Conservation (phyloP, 2,888 invertebrate genomes). For the Ophion ventricosus region DNA sequence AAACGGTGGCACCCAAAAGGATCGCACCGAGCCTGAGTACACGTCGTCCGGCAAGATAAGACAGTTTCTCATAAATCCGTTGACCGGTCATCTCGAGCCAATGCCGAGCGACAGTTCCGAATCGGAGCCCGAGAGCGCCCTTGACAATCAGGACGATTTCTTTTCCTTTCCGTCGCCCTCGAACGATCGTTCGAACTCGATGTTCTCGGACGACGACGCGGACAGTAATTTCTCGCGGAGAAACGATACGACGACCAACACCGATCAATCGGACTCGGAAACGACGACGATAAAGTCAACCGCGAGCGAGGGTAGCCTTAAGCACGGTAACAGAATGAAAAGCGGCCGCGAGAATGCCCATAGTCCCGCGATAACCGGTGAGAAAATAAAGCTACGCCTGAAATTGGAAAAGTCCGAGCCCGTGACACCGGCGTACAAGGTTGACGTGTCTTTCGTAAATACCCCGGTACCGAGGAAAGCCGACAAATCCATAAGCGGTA, state of each 20-base stretch:
- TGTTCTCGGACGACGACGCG: slow-evolving; percentile 87
- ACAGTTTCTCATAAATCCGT: slow-evolving; percentile 94
- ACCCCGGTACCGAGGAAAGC: slow-evolving; percentile 82
- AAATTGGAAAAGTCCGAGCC: slow-evolving; percentile 94
- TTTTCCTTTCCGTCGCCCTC: slow-evolving; percentile 84
- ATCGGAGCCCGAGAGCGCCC: slow-evolving; percentile 84
- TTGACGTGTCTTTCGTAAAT: slow-evolving; percentile 90
- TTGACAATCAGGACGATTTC: slow-evolving; percentile 83
- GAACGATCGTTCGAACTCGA: slow-evolving; percentile 84
- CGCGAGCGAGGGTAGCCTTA: slow-evolving; percentile 85
- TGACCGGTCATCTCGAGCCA: slow-evolving; percentile 93
- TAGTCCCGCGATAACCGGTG: slow-evolving; percentile 84
- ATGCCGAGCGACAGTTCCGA: slow-evolving; percentile 89
- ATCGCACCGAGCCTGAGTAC: slow-evolving; percentile 84
- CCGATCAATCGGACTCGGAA: slow-evolving; percentile 86
- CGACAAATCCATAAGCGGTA: slow-evolving; percentile 83
- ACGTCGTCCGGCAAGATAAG: slow-evolving; percentile 88
- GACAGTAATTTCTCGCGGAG: slow-evolving; percentile 85
- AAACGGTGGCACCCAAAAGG: slow-evolving; percentile 73
- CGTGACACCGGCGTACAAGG: slow-evolving; percentile 91
- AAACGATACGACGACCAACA: slow-evolving; percentile 83
- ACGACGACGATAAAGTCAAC: slow-evolving; percentile 85
- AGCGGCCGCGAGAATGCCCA: slow-evolving; percentile 80
- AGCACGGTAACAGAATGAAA: slow-evolving; percentile 80
- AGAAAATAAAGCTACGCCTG: slow-evolving; percentile 92